Evolutionary conservation across 2,888 invertebrate genomes (phyloP), one percentile per base, ranked within the genome.

Genomic region (Parthenolecanium corni): DNA sequence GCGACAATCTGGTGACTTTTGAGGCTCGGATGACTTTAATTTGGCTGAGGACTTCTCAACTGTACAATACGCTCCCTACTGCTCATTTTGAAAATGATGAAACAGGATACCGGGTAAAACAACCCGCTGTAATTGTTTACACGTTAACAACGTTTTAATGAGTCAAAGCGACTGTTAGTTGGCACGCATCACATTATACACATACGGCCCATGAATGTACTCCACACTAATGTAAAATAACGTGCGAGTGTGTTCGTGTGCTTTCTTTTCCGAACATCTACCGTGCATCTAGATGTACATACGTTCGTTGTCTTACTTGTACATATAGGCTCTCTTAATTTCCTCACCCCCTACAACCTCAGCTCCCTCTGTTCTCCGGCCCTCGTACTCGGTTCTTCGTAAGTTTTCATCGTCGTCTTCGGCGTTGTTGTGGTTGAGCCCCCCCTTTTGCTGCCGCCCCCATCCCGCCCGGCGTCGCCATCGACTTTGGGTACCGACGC

Each of bases 221-320:
- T n/a, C n/a, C 31, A 31, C 31, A 31, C n/a, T n/a, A n/a, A n/a
- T n/a, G n/a, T n/a, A n/a, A n/a, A n/a, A n/a, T n/a, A n/a, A n/a
- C n/a, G n/a, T n/a, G n/a, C n/a, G n/a, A n/a, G n/a, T n/a, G n/a
- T n/a, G n/a, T n/a, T n/a, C n/a, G 31, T 31, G 31, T 31, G 9
- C 5, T 6, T 31, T 6, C 31, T 31, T 9, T 31, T 31, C 9
- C 31, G 9, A 9, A 4, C 31, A 6, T 6, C 31, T 31, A 9
- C 31, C 31, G 31, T 31, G 31, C 9, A 31, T 9, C 31, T 31
- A 31, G 4, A 31, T 31, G 31, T 42, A 31, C 57, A 46, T 57
- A 57, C 57, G 57, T 44, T 57, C 57, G 44, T 57, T 46, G 46
- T 57, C 57, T 57, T 57, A 57, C 12, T n/a, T n/a, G n/a, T n/a